Conservation (phyloP, 2,113 vertebrate species). For the Scalopus aquaticus region DNA sequence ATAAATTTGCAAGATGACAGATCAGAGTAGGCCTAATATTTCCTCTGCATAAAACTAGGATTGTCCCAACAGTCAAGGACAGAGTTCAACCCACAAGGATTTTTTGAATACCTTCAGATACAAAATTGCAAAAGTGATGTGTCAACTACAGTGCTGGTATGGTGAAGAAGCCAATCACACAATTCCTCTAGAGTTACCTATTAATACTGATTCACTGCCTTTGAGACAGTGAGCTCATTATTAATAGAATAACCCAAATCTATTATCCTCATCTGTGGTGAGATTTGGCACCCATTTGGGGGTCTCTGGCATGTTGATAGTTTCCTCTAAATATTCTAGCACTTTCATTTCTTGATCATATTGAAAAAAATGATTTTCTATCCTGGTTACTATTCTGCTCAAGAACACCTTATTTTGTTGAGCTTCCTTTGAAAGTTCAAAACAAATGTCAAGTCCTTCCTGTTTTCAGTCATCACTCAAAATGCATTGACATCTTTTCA, state of each 20-base stretch:
- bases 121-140: conserved; percentile 29
- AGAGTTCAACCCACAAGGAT: background rate
- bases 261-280: background rate
- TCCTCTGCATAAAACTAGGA: background rate
- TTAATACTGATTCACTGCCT: background rate
- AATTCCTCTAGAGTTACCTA: conserved; percentile 5
- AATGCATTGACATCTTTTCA: conserved; percentile 47
- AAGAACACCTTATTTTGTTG: conserved; percentile 39
- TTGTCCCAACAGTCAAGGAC: background rate
- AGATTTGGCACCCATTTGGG: background rate
- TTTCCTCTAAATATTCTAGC: conserved; percentile 46
- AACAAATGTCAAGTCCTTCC: conserved; percentile 52
- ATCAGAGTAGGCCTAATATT: background rate
- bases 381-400: conserved; percentile 46
- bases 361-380: conserved; percentile 12
- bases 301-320: background rate
- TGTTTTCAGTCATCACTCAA: conserved; percentile 62
- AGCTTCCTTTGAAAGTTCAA: conserved; percentile 57
- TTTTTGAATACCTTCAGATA: background rate
- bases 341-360: conserved; percentile 22
- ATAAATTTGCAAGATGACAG: background rate
- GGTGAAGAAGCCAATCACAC: background rate
- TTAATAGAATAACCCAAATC: background rate
- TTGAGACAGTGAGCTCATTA: background rate
- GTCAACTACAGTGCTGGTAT: background rate